Base-by-base conservation (phyloP, 2,888 invertebrate genomes). In the Drosophila quinaria region DNA sequence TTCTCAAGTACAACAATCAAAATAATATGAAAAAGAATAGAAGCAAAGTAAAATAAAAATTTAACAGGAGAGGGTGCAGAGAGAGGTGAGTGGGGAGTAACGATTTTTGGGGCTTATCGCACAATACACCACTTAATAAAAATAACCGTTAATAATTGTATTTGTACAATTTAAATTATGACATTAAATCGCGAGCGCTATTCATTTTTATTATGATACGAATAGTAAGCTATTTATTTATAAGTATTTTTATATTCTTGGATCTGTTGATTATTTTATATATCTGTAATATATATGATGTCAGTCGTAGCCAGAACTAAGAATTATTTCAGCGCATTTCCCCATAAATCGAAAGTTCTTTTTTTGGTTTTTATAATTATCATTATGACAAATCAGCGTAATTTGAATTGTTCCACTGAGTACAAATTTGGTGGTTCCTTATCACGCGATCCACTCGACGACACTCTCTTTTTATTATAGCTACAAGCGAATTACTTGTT, bases 91-190 rank as follows among this genome's bases (percentile, higher is more conserved):
- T 35, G 46, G 39, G 29, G n/a, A 13, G 8, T 25, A 25, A 25
- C 25, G 44, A 9, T 10, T 3, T 54, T 37, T 13, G 15, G 29
- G 11, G 74, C 82, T 87, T 87, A 90, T 90, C 87, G 60, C 64
- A 25, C 64, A 58, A 70, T 75, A 70, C 63, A 74, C 78, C 90
- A 88, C 88, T 88, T 90, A 87, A 88, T 87, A 78, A 76, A 84
- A 90, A 89, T 87, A 90, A 78, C 44, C 73, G 70, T 81, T 87
- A 90, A 90, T 89, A 89, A 90, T 71, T 78, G 78, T 79, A 90
- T 90, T 90, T 86, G 78, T 73, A 80, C 78, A 71, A 87, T 85
- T 90, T 81, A 81, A 89, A 90, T 89, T 85, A 89, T 83, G 81
- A 74, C 82, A 79, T 60, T 70, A 69, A 84, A 70, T 70, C 63